A percentile compares a stretch with the other conserved stretches of the same genome.
These are phyloP conservation scores for Chloropsis hardwickii DNA, from an alignment of 2,113 vertebrate species.

Conservation along the genomic window DNA sequence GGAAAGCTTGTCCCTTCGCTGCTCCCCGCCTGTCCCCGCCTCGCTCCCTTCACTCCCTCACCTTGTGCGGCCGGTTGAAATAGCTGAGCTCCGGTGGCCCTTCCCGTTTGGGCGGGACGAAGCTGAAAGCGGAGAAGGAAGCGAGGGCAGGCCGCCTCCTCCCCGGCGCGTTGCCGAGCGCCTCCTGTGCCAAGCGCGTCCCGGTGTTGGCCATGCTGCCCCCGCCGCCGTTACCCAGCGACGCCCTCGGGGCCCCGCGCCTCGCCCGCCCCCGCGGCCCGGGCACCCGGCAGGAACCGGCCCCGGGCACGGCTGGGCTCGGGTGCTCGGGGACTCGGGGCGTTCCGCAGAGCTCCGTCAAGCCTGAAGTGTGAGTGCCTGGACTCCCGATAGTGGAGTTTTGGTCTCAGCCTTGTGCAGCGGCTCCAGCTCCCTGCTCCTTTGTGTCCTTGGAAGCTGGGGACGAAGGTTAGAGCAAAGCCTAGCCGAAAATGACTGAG, in stretches of 20 bases:
- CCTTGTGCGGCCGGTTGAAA: conserved; percentile 29
- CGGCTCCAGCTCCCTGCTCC: accelerated
- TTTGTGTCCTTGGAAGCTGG: neutral
- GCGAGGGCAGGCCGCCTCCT: neutral
- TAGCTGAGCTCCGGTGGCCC: conserved; percentile 68
- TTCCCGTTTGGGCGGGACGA: conserved; percentile 36
- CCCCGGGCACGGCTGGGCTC: neutral
- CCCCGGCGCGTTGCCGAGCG: neutral
- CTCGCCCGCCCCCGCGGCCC: neutral
- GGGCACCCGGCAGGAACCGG: accelerated
- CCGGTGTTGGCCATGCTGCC: neutral
- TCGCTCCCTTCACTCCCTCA: neutral
- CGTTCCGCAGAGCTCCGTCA: accelerated
- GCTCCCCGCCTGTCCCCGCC: accelerated
- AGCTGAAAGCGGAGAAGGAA: conserved; percentile 51
- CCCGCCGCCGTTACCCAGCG: neutral
- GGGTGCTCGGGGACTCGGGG: accelerated
- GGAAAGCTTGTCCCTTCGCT: accelerated
- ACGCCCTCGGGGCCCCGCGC: neutral
- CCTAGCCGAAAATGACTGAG: accelerated
- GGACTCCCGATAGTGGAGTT: accelerated
- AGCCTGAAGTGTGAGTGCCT: accelerated
- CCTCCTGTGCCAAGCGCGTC: neutral
- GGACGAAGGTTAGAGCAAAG: neutral
- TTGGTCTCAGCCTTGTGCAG: neutral